Evolutionary conservation across 2,797 vertebrate species (phyloP).

Genomic region (Sternotherus odoratus): DNA sequence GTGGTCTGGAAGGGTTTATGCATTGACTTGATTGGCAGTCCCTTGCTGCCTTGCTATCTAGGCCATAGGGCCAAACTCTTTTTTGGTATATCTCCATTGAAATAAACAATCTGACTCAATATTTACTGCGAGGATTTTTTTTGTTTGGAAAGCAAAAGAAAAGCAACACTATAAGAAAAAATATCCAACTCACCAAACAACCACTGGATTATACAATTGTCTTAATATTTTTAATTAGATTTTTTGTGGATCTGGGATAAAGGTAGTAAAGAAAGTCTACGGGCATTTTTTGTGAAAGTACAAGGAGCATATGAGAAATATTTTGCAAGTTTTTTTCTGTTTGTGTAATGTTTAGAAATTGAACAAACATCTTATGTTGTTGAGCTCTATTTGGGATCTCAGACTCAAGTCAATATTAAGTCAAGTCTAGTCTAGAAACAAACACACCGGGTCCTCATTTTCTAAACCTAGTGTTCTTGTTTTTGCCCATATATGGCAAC

Average conservation of each 20-base stretch:
- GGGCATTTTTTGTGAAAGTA: not conserved
- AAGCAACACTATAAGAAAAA: not conserved
- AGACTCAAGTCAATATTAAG: not conserved
- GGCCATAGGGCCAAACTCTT: not conserved
- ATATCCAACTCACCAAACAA: not conserved
- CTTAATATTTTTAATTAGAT: not conserved
- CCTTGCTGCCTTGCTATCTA: not conserved
- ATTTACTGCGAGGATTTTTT: not conserved
- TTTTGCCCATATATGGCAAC: not conserved
- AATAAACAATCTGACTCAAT: not conserved
- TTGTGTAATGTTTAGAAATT: not conserved
- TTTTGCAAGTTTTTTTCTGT: not conserved
- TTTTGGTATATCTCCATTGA: not conserved
- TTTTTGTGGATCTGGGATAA: not conserved
- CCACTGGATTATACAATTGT: not conserved
- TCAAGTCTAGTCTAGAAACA: not conserved
- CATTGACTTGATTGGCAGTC: not conserved
- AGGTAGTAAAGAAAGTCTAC: not conserved
- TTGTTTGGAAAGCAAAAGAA: fast-evolving
- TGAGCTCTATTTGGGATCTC: not conserved
- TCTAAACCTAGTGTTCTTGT: not conserved
- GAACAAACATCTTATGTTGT: not conserved
- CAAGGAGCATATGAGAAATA: not conserved
- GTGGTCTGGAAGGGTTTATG: not conserved
- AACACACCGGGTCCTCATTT: not conserved